Evolutionary conservation across 2,888 invertebrate genomes (phyloP).

Genomic region (Melinopterus prodromus): DNA sequence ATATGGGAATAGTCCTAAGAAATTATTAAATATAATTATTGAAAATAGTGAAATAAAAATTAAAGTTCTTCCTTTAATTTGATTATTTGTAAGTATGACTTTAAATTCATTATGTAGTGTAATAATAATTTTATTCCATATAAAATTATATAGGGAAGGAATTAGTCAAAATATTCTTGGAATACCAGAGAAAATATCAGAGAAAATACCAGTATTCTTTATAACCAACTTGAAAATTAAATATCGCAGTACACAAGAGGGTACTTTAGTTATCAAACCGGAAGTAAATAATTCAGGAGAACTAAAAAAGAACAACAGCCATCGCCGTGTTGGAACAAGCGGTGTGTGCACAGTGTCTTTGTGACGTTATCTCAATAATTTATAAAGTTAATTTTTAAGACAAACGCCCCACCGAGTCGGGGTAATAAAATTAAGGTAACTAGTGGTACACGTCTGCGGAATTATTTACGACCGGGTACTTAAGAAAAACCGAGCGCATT

Average conservation of each 20-base stretch:
- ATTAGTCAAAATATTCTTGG: too few relatives aligned
- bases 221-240: background rate
- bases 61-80: too few relatives aligned
- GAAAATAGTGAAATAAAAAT: too few relatives aligned
- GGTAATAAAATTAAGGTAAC: constrained; percentile 24
- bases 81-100: too few relatives aligned
- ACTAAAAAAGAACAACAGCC: background rate
- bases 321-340: background rate
- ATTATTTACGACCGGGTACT: background rate
- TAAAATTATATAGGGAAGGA: too few relatives aligned
- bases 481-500: background rate
- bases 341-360: background rate
- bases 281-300: background rate
- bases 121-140: too few relatives aligned
- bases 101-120: too few relatives aligned
- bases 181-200: too few relatives aligned
- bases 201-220: background rate
- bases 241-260: background rate
- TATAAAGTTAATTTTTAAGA: constrained; percentile 30
- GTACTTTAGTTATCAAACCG: background rate
- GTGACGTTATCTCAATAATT: constrained; percentile 27
- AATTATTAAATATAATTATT: too few relatives aligned
- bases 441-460: background rate
- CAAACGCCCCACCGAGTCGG: constrained; percentile 21
- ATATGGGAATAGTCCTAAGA: too few relatives aligned